Conservation (phyloP, 1,140 invertebrate genomes). For the Rhynchophorus ferrugineus region DNA sequence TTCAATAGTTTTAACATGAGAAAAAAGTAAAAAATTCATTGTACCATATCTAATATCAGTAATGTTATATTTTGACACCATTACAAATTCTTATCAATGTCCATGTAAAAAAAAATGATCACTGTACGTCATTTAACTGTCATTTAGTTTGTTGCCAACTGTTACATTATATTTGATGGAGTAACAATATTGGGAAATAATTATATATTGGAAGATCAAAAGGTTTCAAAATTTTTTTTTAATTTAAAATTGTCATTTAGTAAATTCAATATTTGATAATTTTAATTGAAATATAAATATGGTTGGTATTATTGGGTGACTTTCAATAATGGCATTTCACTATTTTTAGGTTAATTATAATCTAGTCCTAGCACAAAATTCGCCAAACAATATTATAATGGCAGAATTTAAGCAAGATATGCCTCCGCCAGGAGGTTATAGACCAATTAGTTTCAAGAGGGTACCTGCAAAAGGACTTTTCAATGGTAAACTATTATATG, state of each 20-base stretch:
- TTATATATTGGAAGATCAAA: too few relatives aligned
- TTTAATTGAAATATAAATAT: too few relatives aligned
- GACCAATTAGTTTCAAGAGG: conserved; percentile 62
- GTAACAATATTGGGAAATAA: too few relatives aligned
- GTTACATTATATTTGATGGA: too few relatives aligned
- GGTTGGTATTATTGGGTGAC: too few relatives aligned
- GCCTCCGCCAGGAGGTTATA: conserved; percentile 78
- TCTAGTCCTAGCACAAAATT: too few relatives aligned
- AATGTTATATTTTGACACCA: conserved; percentile 38
- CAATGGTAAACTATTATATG: conserved; percentile 47
- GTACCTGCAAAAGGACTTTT: conserved; percentile 62
- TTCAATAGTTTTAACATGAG: conserved; percentile 24
- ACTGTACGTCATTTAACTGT: conserved; percentile 1
- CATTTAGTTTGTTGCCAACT: too few relatives aligned
- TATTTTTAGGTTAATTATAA: too few relatives aligned
- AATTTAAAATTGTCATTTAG: too few relatives aligned
- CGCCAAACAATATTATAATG: conserved; percentile 6
- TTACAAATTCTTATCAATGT: conserved; percentile 39
- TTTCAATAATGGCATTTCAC: too few relatives aligned
- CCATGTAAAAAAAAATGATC: conserved; percentile 19
- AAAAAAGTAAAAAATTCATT: conserved; percentile 32
- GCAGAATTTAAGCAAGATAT: conserved; percentile 63
- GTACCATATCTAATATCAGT: conserved; percentile 36
- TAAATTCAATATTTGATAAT: too few relatives aligned
- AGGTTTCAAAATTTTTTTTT: too few relatives aligned